phyloP scores from a whole-genome alignment of 92 coral and sea anemone species.

The Hydrozoanthus gracilis region DNA sequence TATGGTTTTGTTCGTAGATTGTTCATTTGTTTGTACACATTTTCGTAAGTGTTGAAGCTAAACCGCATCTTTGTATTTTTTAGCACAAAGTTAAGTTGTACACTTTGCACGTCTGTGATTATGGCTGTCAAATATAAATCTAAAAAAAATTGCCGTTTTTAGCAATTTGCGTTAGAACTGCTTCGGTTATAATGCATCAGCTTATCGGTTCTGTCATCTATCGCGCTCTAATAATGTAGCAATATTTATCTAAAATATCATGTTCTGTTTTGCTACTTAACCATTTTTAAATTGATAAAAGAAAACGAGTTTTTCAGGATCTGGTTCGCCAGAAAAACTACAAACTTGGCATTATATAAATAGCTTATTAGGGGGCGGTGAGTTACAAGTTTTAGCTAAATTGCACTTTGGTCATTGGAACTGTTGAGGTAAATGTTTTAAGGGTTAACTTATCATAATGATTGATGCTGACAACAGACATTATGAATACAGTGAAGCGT shows the following conservation, averaged over 20 bases:
- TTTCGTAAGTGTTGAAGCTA: too few species aligned
- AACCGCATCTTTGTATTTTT: too few species aligned
- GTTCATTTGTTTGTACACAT: too few species aligned
- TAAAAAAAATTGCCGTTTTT: too few species aligned
- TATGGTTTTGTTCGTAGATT: too few species aligned
- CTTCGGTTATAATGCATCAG: neutral
- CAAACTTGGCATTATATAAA: neutral
- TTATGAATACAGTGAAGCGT: neutral
- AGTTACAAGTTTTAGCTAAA: neutral
- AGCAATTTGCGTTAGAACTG: too few species aligned
- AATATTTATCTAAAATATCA: conserved; percentile 16
- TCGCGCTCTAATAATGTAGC: neutral
- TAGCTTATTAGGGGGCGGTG: neutral
- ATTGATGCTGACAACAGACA: neutral
- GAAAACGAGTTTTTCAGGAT: neutral
- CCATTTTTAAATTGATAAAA: neutral
- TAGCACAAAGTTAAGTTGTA: too few species aligned
- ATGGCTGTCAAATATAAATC: too few species aligned
- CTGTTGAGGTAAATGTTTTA: too few species aligned
- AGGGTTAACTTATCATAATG: neutral
- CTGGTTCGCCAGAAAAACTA: neutral
- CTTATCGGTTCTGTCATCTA: neutral
- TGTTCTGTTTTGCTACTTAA: neutral
- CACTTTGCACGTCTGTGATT: too few species aligned
- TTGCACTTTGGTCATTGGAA: too few species aligned